Percentiles rank a stretch among this genome's conserved stretches.
Conservation (phyloP, 2,797 vertebrate genomes). For the Potorous gilbertii region DNA sequence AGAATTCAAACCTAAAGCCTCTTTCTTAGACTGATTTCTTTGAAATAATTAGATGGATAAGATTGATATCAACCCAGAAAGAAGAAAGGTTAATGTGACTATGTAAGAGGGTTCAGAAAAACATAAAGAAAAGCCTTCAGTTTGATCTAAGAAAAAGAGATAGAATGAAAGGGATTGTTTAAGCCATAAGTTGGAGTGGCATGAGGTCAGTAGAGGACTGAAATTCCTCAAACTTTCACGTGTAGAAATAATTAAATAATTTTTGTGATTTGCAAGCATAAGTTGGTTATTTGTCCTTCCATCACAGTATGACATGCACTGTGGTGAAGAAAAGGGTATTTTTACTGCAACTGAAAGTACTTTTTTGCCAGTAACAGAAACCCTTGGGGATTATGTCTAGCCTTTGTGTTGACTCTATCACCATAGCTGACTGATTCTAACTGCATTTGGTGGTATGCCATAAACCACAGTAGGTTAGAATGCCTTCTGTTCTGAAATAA, state of each 20-base stretch:
- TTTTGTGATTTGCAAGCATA: not conserved
- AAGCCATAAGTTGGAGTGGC: not conserved
- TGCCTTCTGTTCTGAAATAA: slow-evolving; percentile 76
- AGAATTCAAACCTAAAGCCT: not conserved
- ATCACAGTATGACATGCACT: not conserved
- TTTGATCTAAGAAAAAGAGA: not conserved
- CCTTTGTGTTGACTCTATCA: slow-evolving; percentile 47
- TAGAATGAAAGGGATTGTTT: not conserved
- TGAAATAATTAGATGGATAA: not conserved
- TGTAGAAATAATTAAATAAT: not conserved
- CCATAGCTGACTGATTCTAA: slow-evolving; percentile 52
- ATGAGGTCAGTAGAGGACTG: not conserved
- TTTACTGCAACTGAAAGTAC: not conserved
- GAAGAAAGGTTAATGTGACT: too few relatives aligned
- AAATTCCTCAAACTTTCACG: too few relatives aligned
- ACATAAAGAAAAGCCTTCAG: not conserved
- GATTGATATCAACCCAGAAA: not conserved
- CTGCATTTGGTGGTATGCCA: slow-evolving; percentile 54
- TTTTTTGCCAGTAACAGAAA: not conserved
- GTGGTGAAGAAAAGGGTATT: not conserved
- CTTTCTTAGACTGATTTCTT: not conserved
- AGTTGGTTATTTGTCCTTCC: not conserved
- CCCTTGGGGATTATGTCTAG: not conserved
- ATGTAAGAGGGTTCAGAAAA: not conserved
- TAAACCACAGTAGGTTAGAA: slow-evolving; percentile 69